These are phyloP conservation scores for Numenius arquata DNA, from an alignment of 2,113 vertebrate species.

Conservation along the genomic window DNA sequence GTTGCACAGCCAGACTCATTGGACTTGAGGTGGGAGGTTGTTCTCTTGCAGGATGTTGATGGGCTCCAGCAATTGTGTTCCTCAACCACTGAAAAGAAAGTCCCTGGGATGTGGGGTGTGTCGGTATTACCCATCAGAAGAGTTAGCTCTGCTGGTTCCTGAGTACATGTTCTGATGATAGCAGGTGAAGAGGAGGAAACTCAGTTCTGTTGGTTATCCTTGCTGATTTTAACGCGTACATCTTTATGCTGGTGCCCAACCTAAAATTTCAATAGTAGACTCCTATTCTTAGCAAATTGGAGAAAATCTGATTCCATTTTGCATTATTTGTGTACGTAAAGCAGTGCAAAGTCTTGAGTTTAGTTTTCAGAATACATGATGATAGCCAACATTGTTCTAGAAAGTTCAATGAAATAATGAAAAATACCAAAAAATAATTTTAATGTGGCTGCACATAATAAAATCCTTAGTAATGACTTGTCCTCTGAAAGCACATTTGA, in stretches of 20 bases:
- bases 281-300: background rate
- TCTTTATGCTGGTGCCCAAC: background rate
- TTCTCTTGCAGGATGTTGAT: background rate
- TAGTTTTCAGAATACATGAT: background rate
- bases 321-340: background rate
- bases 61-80: background rate
- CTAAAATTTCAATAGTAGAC: background rate
- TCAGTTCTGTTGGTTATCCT: background rate
- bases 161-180: background rate
- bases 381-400: background rate
- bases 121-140: background rate
- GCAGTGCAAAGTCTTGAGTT: background rate
- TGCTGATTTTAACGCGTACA: fast-evolving
- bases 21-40: background rate
- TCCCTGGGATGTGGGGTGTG: background rate
- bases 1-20: background rate
- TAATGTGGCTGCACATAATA: background rate
- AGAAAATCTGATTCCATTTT: background rate
- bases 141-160: background rate
- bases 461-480: background rate
- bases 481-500: background rate
- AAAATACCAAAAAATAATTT: background rate
- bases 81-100: background rate
- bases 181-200: background rate
- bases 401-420: background rate